These are phyloP conservation scores for Condylura cristata DNA, from an alignment of 2,113 vertebrate genomes.

Conservation along the genomic window DNA sequence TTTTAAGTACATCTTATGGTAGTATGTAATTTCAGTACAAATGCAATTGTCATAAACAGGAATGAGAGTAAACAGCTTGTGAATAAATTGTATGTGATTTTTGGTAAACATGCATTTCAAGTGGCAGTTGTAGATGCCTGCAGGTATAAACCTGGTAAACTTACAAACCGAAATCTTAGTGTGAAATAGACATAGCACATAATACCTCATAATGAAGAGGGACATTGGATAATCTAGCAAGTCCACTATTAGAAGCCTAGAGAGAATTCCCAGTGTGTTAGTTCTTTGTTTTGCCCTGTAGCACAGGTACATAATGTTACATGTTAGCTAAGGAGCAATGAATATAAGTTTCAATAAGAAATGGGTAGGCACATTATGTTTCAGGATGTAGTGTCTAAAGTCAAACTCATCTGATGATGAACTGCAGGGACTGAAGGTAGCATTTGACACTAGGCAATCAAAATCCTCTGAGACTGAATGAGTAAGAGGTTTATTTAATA, in stretches of 20 bases:
- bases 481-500: background rate
- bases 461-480: background rate
- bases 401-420: background rate
- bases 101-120: background rate
- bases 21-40: background rate
- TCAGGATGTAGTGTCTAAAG: background rate
- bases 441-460: background rate
- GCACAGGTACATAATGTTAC: background rate
- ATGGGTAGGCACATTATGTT: background rate
- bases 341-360: background rate
- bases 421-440: background rate
- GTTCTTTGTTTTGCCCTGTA: background rate
- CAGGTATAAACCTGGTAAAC: background rate
- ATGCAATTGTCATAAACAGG: background rate
- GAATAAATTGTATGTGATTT: background rate
- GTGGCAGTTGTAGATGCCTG: accelerated
- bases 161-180: background rate
- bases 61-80: background rate
- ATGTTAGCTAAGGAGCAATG: background rate
- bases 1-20: background rate
- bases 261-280: background rate
- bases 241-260: background rate
- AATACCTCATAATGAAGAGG: background rate
- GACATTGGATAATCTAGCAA: background rate
- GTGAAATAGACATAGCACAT: background rate